These are phyloP conservation scores for Oceanites oceanicus DNA, from an alignment of 2,113 vertebrate genomes.

Conservation along the genomic window DNA sequence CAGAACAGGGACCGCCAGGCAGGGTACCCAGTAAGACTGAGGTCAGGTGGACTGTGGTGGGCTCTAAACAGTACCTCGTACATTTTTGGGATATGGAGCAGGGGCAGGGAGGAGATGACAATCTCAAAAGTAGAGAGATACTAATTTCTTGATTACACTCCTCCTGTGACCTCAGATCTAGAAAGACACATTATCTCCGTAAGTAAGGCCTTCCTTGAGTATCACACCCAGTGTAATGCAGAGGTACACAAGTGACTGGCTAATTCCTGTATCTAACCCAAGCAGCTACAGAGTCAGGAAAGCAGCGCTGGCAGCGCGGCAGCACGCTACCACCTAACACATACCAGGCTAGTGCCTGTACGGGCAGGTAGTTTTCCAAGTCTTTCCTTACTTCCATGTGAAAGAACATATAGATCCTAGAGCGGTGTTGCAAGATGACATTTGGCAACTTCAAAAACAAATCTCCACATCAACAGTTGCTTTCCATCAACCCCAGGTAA, in stretches of 20 bases:
- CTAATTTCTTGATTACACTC: background rate
- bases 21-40: background rate
- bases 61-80: background rate
- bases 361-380: background rate
- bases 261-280: background rate
- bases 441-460: background rate
- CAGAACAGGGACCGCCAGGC: background rate
- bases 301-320: background rate
- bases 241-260: background rate
- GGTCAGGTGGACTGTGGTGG: no score
- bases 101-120: background rate
- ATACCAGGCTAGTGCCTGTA: background rate
- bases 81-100: background rate
- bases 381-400: background rate
- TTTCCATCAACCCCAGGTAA: background rate
- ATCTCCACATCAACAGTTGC: background rate
- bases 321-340: background rate
- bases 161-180: background rate
- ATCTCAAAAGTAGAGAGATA: background rate
- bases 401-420: background rate
- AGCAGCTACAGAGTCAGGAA: background rate
- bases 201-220: background rate
- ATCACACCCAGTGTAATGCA: background rate
- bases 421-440: background rate
- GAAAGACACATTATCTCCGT: background rate